Evolutionary conservation across 2,888 invertebrate genomes (phyloP), one percentile per base, ranked within the genome.

Genomic region (Ophion ventricosus): DNA sequence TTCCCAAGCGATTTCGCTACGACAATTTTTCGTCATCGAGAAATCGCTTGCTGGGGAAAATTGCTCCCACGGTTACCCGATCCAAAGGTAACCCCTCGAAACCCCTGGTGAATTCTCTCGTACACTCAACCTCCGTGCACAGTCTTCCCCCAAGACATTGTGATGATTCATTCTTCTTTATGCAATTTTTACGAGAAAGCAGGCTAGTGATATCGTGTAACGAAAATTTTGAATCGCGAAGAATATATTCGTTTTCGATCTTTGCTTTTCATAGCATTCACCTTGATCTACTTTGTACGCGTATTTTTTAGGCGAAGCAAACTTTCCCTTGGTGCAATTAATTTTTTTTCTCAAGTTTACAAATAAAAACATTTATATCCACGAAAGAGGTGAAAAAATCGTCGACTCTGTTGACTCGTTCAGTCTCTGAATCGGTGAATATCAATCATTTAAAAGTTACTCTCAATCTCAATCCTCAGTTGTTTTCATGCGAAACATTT

Each of bases 21-120:
- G 40, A 79, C 79, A 11, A 82, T 84, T 73, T 82, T 61, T 3
- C 11, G 26, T 43, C 61, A 43, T 59, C 17, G 25, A 40, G 25
- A 26, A 40, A 25, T 23, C n/a, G 61, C 26, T 17, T 61, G 43
- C 5, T 61, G 49, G 75, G 69, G 70, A 74, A 75, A 70, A 66
- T 56, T 26, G n/a, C 23, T 77, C 66, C 72, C n/a, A 49, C 61
- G 69, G 54, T 56, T 63, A 61, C 43, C 10, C 4, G 56, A 57
- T 17, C 40, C 35, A 43, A 10, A 49, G 49, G 67, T n/a, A 66
- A 25, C 61, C 8, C 26, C 5, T n/a, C 17, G 14, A 43, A 49
- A 72, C 11, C 61, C 7, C n/a, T 0, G 49, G 1, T 61, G 25
- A n/a, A 20, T 70, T 70, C 73, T 77, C 1, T 64, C 23, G 20